These are phyloP conservation scores for Chlamydotis undulata DNA, from an alignment of 2,113 vertebrate species.

Conservation along the genomic window DNA sequence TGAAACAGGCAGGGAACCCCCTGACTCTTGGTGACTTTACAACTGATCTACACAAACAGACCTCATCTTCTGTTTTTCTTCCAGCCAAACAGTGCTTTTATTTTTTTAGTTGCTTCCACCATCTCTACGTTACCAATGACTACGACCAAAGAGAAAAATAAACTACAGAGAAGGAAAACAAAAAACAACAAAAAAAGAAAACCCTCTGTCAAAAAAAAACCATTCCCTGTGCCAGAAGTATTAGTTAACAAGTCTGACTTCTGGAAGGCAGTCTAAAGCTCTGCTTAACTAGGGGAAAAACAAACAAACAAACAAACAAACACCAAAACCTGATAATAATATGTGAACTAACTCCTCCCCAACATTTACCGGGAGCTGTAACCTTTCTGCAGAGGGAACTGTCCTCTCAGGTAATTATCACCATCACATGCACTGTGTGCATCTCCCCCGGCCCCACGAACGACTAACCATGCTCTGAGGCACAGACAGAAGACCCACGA, in stretches of 20 bases:
- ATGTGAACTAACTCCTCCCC: neutral
- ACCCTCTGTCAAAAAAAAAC: neutral
- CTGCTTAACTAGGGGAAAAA: neutral
- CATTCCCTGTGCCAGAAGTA: neutral
- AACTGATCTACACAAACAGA: slow-evolving; percentile 83
- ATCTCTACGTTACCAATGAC: neutral
- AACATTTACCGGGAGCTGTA: neutral
- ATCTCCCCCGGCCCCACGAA: neutral
- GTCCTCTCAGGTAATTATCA: neutral
- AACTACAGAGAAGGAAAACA: neutral
- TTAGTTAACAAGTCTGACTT: neutral
- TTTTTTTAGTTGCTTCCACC: slow-evolving; percentile 10
- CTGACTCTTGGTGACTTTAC: slow-evolving; percentile 72
- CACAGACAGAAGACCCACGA: neutral
- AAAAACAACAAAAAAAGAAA: neutral
- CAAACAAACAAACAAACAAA: neutral
- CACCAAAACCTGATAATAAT: neutral
- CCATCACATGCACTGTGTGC: accelerated
- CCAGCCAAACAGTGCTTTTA: slow-evolving; percentile 9
- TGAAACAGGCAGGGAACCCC: slow-evolving; percentile 71
- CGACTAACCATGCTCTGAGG: neutral
- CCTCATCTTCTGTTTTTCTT: slow-evolving; percentile 66
- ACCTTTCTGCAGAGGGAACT: neutral
- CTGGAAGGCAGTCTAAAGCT: neutral
- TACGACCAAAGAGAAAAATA: slow-evolving; percentile 34